phyloP scores from a whole-genome alignment of 2,888 invertebrate species.

The Caenorhabditis sp. region DNA sequence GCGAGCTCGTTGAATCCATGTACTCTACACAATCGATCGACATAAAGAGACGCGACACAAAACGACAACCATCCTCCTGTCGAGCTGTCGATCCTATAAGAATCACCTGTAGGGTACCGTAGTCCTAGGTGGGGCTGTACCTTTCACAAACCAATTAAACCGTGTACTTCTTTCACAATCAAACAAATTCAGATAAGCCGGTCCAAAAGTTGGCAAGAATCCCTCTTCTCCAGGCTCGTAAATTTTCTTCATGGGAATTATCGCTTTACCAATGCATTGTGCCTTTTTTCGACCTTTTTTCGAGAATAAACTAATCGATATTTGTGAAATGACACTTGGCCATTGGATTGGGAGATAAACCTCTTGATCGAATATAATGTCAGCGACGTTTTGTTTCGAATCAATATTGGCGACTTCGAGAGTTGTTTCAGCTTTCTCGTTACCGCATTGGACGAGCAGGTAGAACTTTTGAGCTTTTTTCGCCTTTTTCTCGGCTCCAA shows the following conservation, averaged over 20 bases:
- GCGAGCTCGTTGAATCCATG: constrained; percentile 36
- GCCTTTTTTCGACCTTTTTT: constrained; percentile 29
- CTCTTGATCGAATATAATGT: constrained; percentile 53
- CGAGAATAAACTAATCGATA: constrained; percentile 37
- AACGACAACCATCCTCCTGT: constrained; percentile 41
- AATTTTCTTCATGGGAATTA: constrained; percentile 46
- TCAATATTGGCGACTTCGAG: constrained; percentile 13
- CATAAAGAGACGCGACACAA: constrained; percentile 53
- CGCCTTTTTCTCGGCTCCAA: constrained; percentile 17
- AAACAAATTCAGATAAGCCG: constrained; percentile 60
- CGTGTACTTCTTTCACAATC: constrained; percentile 50
- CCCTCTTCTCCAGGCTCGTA: constrained; percentile 61
- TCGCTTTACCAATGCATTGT: constrained; percentile 37
- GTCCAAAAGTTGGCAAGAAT: constrained; percentile 62
- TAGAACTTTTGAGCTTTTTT: constrained; percentile 33
- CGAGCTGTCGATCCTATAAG: constrained; percentile 23
- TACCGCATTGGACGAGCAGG: constrained; percentile 36
- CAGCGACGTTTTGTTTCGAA: constrained; percentile 12
- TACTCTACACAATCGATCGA: constrained; percentile 54
- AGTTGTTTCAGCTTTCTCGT: constrained; percentile 41
- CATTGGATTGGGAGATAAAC: constrained; percentile 61
- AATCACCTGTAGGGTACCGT: neutral
- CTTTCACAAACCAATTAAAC: constrained; percentile 35
- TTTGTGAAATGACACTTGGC: constrained; percentile 61
- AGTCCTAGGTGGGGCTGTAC: constrained; percentile 4